phyloP scores from a whole-genome alignment of 2,113 vertebrate species.

The Strigops habroptila region DNA sequence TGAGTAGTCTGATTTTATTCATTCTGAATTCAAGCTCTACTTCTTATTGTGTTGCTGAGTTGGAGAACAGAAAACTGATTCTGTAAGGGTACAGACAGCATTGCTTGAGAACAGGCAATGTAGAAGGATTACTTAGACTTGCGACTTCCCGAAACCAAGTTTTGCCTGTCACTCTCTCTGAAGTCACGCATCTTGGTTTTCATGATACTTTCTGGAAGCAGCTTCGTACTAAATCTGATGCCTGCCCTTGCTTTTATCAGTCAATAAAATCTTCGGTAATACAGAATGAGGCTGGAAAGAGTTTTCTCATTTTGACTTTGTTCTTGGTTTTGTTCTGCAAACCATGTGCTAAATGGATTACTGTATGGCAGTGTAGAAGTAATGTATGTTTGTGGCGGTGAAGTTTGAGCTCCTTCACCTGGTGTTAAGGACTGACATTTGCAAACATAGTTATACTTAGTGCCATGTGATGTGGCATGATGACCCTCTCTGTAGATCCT shows the following conservation, averaged over 20 bases:
- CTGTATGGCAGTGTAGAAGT: neutral
- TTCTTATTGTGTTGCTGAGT: neutral
- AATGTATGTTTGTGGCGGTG: neutral
- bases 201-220: neutral
- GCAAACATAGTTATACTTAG: neutral
- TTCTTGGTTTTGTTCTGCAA: neutral
- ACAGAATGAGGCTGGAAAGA: neutral
- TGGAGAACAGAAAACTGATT: neutral
- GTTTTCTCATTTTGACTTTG: neutral
- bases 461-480: neutral
- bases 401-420: neutral
- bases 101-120: neutral
- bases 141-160: neutral
- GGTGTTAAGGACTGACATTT: neutral
- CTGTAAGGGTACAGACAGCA: neutral
- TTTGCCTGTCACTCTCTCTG: neutral
- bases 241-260: neutral
- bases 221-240: neutral
- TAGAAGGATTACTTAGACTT: neutral
- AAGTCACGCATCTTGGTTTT: neutral
- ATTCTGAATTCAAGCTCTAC: neutral
- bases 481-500: neutral
- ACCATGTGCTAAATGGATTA: neutral
- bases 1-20: conserved; percentile 77
- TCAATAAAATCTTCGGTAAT: neutral